Evolutionary conservation across 2,113 vertebrate species (phyloP), one percentile per base, ranked within the genome.

Genomic region (Smithornis capensis): DNA sequence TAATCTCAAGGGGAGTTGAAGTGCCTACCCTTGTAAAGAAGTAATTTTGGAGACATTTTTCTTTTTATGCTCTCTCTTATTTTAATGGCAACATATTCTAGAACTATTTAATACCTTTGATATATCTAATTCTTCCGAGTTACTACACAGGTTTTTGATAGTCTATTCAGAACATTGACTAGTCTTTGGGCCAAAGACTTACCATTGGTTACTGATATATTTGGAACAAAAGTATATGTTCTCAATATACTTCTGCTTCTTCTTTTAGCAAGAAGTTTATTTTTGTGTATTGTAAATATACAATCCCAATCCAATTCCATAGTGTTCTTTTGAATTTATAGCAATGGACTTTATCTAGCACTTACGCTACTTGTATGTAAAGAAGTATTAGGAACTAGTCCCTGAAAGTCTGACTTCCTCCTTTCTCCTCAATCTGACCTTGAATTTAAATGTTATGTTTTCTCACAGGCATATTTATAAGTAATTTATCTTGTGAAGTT

Each of bases 301-400:
- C 6, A 76, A 37, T 62, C 35, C 9, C 0, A 52, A 75, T 25
- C 18, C 47, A 83, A 37, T 68, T 71, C 24, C 60, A 10, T 45
- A 73, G 31, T 40, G 11, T 7, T 56, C 8, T 47, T 76, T 55
- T 65, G 5, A 62, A 73, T 67, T 69, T 45, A 37, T 89, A 67
- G n/a, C 81, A 87, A 62, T 0, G 0, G 15, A n/a, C 8, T 53
- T 87, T 37, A 50, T 60, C n/a, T 55, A 55, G 22, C 6, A 24
- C 24, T 82, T 64, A 28, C 19, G 4, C 52, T 85, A 60, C 12
- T 45, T 11, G 1, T 35, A 63, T 10, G 2, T 44, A 37, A 80
- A 70, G 14, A 63, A 42, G 7, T n/a, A 33, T 40, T 63, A 70
- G 16, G 21, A 90, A 44, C 12, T 38, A 4, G 5, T 68, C 37